phyloP scores from a whole-genome alignment of 1,140 invertebrate genomes.

The Rhizoglyphus robini region DNA sequence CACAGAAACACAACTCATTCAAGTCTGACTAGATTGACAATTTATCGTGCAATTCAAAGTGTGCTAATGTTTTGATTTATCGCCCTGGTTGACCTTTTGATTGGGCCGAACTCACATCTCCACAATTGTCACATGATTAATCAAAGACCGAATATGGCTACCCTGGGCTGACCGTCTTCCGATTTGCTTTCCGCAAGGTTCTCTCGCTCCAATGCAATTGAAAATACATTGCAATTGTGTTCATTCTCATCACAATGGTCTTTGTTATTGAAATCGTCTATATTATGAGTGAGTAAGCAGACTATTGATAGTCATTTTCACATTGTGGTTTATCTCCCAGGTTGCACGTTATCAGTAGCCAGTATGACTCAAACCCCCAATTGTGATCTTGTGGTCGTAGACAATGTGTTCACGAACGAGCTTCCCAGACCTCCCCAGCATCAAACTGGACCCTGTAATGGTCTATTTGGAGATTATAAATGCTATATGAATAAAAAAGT shows the following conservation, averaged over 20 bases:
- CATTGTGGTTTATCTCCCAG: constrained; percentile 18
- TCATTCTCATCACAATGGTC: constrained; percentile 71
- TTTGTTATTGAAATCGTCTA: constrained; percentile 80
- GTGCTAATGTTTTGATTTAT: too few species aligned
- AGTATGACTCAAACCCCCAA: constrained; percentile 23
- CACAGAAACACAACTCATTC: too few species aligned
- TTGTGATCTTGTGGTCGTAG: constrained; percentile 25
- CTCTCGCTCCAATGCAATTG: constrained; percentile 82
- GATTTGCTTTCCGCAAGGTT: constrained; percentile 82
- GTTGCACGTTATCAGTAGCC: constrained; percentile 23
- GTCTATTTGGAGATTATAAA: neutral
- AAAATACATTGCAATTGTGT: constrained; percentile 79
- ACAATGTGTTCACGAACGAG: constrained; percentile 23
- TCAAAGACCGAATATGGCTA: neutral
- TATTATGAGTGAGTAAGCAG: constrained; percentile 80
- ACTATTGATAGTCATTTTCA: neutral
- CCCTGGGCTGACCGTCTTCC: constrained; percentile 41
- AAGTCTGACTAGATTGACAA: too few species aligned
- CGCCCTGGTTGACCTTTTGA: neutral
- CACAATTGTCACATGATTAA: neutral
- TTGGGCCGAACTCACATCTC: neutral
- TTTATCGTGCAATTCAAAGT: too few species aligned
- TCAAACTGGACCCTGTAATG: neutral
- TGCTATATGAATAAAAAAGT: neutral
- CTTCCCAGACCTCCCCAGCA: neutral